Conservation (phyloP, 1,140 invertebrate species). For the Drosophila tani region DNA sequence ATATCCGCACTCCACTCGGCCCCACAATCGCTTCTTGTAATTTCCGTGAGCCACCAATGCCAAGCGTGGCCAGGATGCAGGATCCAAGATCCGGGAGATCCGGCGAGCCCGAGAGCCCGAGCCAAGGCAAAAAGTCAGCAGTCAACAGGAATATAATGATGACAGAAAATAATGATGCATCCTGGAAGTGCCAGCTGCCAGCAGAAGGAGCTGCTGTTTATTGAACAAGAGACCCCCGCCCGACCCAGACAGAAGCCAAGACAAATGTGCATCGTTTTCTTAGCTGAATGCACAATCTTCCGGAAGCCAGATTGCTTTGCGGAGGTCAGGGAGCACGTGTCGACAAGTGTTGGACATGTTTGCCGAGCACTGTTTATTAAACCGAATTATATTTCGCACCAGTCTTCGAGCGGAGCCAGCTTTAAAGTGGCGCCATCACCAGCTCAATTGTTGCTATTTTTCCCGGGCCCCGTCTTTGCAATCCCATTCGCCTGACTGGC, state of each 20-base stretch:
- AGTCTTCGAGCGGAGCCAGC: background rate
- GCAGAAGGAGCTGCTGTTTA: conserved; percentile 53
- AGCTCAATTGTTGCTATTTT: conserved; percentile 24
- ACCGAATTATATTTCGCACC: conserved; percentile 62
- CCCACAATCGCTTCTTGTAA: conserved; percentile 52
- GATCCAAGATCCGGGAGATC: conserved; percentile 9
- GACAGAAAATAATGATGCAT: conserved; percentile 83
- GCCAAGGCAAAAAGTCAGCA: conserved; percentile 33
- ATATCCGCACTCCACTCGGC: conserved; percentile 30
- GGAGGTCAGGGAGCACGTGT: conserved; percentile 56
- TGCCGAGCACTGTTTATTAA: conserved; percentile 65
- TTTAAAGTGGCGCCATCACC: conserved; percentile 25
- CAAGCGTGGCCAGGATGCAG: conserved; percentile 54
- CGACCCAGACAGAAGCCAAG: conserved; percentile 40
- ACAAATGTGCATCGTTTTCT: conserved; percentile 82
- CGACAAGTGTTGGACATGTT: conserved; percentile 47
- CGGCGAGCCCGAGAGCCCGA: background rate
- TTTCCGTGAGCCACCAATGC: conserved; percentile 69
- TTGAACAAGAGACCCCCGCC: conserved; percentile 50
- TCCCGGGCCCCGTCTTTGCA: background rate
- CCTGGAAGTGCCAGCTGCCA: conserved; percentile 36
- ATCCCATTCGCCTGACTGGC: conserved; percentile 9
- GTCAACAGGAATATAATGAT: conserved; percentile 81
- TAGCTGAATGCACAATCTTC: conserved; percentile 79
- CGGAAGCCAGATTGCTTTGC: conserved; percentile 72